Percentiles rank a stretch among this genome's conserved stretches.
Conservation (phyloP, 2,113 vertebrate genomes). For the Cyrtonyx montezumae region DNA sequence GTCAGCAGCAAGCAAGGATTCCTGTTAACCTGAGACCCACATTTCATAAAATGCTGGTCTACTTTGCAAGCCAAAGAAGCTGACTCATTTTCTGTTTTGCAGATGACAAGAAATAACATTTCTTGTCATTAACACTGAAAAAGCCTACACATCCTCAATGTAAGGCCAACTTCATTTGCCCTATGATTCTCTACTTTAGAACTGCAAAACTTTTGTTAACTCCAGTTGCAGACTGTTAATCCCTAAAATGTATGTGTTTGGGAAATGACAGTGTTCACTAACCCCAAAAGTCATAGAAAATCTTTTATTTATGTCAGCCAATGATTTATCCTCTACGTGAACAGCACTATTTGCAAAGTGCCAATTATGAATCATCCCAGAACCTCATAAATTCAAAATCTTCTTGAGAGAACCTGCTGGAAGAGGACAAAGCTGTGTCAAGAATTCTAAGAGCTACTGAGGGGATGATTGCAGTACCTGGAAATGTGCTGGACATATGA, state of each 20-base stretch:
- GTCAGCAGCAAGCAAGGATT: neutral
- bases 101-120: neutral
- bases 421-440: neutral
- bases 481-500: neutral
- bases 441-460: neutral
- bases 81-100: neutral
- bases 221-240: neutral
- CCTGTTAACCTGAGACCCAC: neutral
- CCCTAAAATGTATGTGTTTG: neutral
- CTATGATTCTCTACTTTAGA: neutral
- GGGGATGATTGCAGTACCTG: neutral
- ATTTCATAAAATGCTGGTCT: neutral
- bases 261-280: neutral
- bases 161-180: neutral
- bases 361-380: neutral
- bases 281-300: neutral
- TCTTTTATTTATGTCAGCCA: neutral
- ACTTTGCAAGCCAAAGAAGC: neutral
- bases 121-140: neutral
- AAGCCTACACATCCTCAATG: neutral
- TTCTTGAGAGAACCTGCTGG: neutral
- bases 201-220: neutral
- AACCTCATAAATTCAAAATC: neutral
- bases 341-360: neutral
- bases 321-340: neutral